Base-by-base conservation (phyloP, 2,888 invertebrate genomes). In the Apotomis capreana region DNA sequence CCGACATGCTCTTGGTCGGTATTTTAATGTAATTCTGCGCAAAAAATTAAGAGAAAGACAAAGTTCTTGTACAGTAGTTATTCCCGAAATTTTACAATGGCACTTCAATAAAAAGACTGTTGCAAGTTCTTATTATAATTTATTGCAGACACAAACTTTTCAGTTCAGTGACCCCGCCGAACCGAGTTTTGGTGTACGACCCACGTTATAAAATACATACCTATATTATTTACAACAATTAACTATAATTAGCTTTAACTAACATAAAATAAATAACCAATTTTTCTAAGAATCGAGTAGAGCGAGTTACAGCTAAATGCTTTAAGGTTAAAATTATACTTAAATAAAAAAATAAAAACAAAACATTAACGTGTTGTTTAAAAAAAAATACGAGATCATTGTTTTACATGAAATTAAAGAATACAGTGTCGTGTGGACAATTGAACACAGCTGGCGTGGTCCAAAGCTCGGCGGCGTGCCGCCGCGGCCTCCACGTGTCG, bases 71-170 rank as follows among this genome's bases (percentile, higher is more conserved):
- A 9, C 10, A 49, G 9, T 49, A 44, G 49, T 9, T 9, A 9
- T 9, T 49, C 9, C 1, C 49, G 9, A 3, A 49, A 9, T 9
- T 10, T 9, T 9, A 49, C 9, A 6, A 9, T 9, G 63, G 13
- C 3, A 26, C 26, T 37, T 4, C 82, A 80, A 79, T 78, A 83
- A 82, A 82, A 78, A 6, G 75, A 57, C 26, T 67, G 61, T 44
- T 71, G 44, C 74, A 81, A 84, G 83, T 86, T 82, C 89, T 89
- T 91, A 90, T 76, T 83, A 83, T 89, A 90, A 85, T 92, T 92
- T 92, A 93, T 93, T 93, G 92, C 92, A 92, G 90, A 91, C 90
- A 91, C 90, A 89, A 89, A 90, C 84, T 82, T 84, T 88, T 84
- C 89, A 90, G 89, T 88, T 80, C 90, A 88, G 88, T 84, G 82